Evolutionary conservation across 2,888 invertebrate species (phyloP), one percentile per base, ranked within the genome.

Genomic region (Malthinus seriepunctatus): DNA sequence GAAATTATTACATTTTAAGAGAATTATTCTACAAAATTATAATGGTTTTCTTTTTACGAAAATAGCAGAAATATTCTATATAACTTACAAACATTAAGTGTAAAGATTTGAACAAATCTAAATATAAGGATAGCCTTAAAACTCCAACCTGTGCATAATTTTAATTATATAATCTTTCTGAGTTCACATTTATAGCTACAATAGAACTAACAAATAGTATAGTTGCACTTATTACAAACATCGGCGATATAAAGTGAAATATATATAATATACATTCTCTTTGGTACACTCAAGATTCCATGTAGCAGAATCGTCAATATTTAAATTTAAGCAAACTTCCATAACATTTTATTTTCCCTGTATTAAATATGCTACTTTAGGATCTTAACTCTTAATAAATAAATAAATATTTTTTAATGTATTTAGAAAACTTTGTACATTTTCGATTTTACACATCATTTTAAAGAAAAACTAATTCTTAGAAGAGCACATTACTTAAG

Each of bases 281-380:
- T 76, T 76, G 76, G 76, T 76, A 75, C 75, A 74, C 68, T 68
- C 69, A 72, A 68, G 38, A 56, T 51, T 56, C 68, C 62, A 65
- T 68, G 67, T 68, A 71, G 71, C 70, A 73, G 58, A 73, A 73
- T 69, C 71, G 69, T 72, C 73, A 76, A 75, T 73, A 74, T 74
- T 75, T 73, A 72, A 61, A 65, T 52, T 66, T 67, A 32, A 54
- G 54, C 47, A 57, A 50, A 53, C 51, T 61, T 52, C 33, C 48
- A 55, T 56, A 51, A 60, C 55, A 45, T 55, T 55, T 60, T 62
- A 49, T 56, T 58, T 51, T 65, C 65, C 65, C 65, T 65, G 65
- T 65, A 65, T 63, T 60, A 61, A 54, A 61, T 57, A 49, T 51
- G 45, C 52, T 57, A 57, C 46, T 39, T 57, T 61, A 61, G 46